These are phyloP conservation scores for Alauda arvensis DNA, from an alignment of 2,797 vertebrate species.

Conservation along the genomic window DNA sequence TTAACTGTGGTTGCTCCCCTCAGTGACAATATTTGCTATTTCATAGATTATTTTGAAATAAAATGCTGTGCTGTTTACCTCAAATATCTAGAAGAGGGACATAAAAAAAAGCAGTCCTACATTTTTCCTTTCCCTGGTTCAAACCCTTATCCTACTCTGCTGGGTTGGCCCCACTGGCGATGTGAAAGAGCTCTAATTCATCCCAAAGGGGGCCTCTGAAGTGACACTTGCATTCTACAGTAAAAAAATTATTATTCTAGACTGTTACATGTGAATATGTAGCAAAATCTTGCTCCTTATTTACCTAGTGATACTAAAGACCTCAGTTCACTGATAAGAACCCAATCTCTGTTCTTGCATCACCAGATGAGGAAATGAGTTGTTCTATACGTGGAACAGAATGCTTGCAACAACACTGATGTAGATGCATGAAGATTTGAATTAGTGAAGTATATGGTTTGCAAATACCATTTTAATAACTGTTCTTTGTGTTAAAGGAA, in stretches of 20 bases:
- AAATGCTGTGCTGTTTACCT: not conserved
- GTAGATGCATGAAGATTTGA: not conserved
- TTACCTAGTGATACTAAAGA: not conserved
- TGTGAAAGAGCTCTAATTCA: not conserved
- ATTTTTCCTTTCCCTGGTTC: not conserved
- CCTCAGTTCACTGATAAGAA: not conserved
- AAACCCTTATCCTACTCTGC: not conserved
- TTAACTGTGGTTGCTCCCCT: not conserved
- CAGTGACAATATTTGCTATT: not conserved
- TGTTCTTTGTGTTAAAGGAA: slow-evolving; percentile 63
- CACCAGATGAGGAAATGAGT: not conserved
- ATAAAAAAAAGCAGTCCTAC: not conserved
- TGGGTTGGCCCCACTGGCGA: not conserved
- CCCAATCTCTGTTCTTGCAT: not conserved
- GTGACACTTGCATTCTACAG: not conserved
- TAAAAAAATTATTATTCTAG: not conserved
- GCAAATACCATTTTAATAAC: not conserved
- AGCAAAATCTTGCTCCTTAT: not conserved
- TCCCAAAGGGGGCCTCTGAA: not conserved
- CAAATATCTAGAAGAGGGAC: not conserved
- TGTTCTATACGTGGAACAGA: not conserved
- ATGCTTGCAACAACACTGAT: not conserved
- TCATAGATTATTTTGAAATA: not conserved
- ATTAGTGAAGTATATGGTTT: not conserved
- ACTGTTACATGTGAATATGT: not conserved